Evolutionary conservation across 2,113 vertebrate species (phyloP), one percentile per base, ranked within the genome.

Genomic region (Embiotoca jacksoni): DNA sequence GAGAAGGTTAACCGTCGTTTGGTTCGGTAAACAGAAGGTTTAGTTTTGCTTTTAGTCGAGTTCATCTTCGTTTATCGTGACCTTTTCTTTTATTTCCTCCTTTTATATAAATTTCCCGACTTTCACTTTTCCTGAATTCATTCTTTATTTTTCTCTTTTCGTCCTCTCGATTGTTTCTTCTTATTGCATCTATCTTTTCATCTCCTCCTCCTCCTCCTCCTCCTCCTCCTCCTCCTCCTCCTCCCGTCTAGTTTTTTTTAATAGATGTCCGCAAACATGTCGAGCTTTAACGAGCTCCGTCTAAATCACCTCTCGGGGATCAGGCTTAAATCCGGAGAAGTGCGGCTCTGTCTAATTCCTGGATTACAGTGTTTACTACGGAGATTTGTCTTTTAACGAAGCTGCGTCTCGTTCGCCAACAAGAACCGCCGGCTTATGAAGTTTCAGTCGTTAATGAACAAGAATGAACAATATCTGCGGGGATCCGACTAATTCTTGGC

Each of bases 341-440:
- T 68, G 72, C 2, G 75, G 75, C 75, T 84, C 54, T 23, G 84
- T 84, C 86, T 84, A 87, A 84, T 80, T 79, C 72, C 61, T 83
- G 90, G 84, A 79, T 91, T 87, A 72, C 67, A 58, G 72, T 85
- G 75, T 90, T 90, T 80, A 90, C 85, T 80, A 15, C 62, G 60
- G 78, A 87, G 86, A 90, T 85, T 86, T 76, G 46, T 6, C 49
- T 88, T 88, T 80, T 88, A 88, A 89, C 83, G 83, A 89, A 72
- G 35, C 44, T 83, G 75, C 59, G 33, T 78, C 82, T 80, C 66
- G 71, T 85, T 75, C 72, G 71, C 78, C 69, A 63, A 75, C 55
- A 23, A 30, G 36, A 60, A 72, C 61, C 47, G 47, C 60, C 53
- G 73, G 71, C 73, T 74, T 82, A 77, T 80, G 55, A 78, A 65